Evolutionary conservation across 2,888 invertebrate genomes (phyloP).

Genomic region (Agrypnus murinus): DNA sequence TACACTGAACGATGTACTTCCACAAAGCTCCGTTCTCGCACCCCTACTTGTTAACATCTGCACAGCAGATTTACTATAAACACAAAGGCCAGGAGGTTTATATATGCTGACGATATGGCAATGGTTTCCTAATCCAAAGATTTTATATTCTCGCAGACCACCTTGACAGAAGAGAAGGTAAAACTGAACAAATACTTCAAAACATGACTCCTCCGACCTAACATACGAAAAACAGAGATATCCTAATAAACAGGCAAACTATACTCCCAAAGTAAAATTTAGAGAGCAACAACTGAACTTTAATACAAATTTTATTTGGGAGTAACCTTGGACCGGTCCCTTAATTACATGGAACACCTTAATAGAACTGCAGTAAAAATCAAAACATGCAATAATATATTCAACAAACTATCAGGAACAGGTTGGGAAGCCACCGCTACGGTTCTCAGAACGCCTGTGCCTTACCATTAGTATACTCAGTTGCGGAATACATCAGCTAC

Average conservation of each 20-base stretch:
- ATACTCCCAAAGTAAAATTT: too few species aligned
- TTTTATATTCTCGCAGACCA: not conserved
- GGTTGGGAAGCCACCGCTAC: not conserved
- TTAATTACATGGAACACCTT: not conserved
- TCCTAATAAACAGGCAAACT: too few species aligned
- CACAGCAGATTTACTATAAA: not conserved
- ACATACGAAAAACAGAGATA: too few species aligned
- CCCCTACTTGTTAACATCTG: conserved; percentile 1
- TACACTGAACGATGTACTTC: not conserved
- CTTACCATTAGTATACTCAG: not conserved
- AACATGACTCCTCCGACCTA: conserved; percentile 1
- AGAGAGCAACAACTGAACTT: too few species aligned
- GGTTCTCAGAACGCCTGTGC: conserved; percentile 1
- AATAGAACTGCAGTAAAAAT: not conserved
- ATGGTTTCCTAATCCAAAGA: not conserved
- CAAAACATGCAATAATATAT: not conserved
- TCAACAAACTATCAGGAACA: not conserved
- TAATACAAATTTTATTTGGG: not conserved
- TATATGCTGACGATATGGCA: conserved; percentile 8
- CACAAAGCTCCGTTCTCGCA: conserved; percentile 8
- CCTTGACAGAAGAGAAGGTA: not conserved
- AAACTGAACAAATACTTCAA: conserved; percentile 6
- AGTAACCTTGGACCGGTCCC: not conserved
- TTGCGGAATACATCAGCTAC: not conserved
- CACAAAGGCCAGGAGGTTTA: conserved; percentile 2